Conservation (phyloP, 2,888 invertebrate species). For the Calameuta filiformis region DNA sequence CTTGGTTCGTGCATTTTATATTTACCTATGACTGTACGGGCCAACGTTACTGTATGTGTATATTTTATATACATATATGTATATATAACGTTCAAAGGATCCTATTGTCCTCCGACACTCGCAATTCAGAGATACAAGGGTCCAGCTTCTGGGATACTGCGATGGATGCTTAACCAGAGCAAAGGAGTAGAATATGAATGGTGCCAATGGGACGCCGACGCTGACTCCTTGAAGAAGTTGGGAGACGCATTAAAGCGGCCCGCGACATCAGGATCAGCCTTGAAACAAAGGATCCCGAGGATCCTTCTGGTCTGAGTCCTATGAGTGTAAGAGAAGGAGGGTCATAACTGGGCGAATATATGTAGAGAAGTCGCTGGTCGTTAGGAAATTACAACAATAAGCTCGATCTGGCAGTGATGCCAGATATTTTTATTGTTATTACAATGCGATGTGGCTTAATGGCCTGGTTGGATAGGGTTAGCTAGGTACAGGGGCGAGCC, state of each 20-base stretch:
- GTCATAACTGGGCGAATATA: background rate
- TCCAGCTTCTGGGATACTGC: no score
- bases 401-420: conserved; percentile 30
- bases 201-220: no score
- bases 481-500: background rate
- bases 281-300: conserved; percentile 26
- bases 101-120: no score
- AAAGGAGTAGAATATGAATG: no score
- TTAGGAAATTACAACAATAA: conserved; percentile 41
- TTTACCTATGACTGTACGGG: no score
- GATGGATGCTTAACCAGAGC: no score
- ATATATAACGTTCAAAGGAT: no score
- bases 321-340: conserved; percentile 1
- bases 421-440: conserved; percentile 39
- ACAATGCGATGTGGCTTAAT: conserved; percentile 31
- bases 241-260: conserved; percentile 27
- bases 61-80: no score
- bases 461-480: conserved; percentile 17
- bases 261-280: conserved; percentile 29
- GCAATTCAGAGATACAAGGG: no score
- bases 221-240: conserved; percentile 26
- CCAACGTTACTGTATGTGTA: no score
- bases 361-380: conserved; percentile 17
- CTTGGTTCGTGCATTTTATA: no score
- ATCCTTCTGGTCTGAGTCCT: conserved; percentile 7